Evolutionary conservation across 2,888 invertebrate genomes (phyloP), one percentile per base, ranked within the genome.

Genomic region (Argynnis bischoffii): DNA sequence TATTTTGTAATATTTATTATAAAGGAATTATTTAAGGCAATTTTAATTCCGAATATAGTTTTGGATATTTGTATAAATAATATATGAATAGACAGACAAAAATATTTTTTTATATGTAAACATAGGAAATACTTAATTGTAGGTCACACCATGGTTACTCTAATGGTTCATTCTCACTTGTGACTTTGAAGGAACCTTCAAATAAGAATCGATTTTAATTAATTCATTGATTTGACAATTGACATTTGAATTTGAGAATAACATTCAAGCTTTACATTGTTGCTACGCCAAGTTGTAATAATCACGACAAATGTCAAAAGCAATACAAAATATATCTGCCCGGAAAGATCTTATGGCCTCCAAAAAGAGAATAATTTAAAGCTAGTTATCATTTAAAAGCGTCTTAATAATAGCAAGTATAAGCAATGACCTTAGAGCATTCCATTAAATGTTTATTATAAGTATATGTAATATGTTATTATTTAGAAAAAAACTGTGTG

Each of bases 61-160:
- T 1, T 41, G 11, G n/a, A 51, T n/a, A 18, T 51, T 51, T n/a
- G 6, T 50, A 50, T 16, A n/a, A 54, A 21, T 26, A 21, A 13
- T 21, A 54, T 14, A 21, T 13, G 3, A 26, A 21, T 21, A 13
- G 26, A 18, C 11, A 14, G 16, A 54, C 14, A 4, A 21, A 54
- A 13, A 26, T 26, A 54, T 21, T 57, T 57, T 18, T 59, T 11
- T 21, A 21, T 8, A 31, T 50, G 16, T 61, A 14, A 1, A 41
- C 14, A 13, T 41, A 61, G 61, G 61, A 61, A 61, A 50, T 61
- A 16, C 26, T 48, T 31, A 21, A 61, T 14, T 50, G 35, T 51
- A 50, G 51, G 61, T 50, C 51, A 61, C 18, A 2, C 41, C 61
- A 51, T 61, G 61, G 61, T 61, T 51, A 35, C 51, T 50, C 60